Base-by-base conservation (phyloP, 1,140 invertebrate species). In the Pomacea maculata region DNA sequence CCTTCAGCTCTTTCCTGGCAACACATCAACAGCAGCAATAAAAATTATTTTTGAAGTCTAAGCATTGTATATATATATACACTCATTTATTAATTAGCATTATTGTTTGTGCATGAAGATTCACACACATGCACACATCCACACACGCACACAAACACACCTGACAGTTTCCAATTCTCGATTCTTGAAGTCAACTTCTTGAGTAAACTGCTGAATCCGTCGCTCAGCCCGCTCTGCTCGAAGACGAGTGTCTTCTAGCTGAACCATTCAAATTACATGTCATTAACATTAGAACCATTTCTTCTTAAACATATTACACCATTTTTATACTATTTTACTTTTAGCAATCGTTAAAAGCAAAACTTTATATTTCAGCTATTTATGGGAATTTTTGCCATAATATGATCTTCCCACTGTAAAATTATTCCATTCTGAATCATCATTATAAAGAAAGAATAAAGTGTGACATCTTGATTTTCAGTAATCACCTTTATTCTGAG, bases 101-200 rank as follows among this genome's bases (percentile, higher is more conserved):
- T 14, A 11, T 61, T 61, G 57, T 9, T 2, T 9, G 57, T 61
- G 21, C 65, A 68, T 12, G 12, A 61, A 45, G 63, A 77, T 57
- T 12, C 61, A 64, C 45, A 15, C 61, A 65, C 25, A 45, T 1
- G 6, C 61, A 34, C 10, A 25, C 19, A 65, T 65, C 45, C 70
- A 55, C 65, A 79, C 25, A 78, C 52, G 52, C 52, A 75, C 67
- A 75, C 15, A 70, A 11, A 67, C 52, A 75, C 83, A 89, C 88
- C 87, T 88, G 70, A 88, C 79, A 78, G 83, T 87, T 82, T 90
- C 89, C 8, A 90, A 70, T 78, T 90, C 89, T 1, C 81, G 83
- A 73, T 88, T 89, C 81, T 90, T 90, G 82, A 85, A 88, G 21
- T 89, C 83, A 9, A 87, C 68, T 55, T 89, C 89, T 67, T 86